Percentiles rank a stretch among this genome's conserved stretches.
phyloP scores from a whole-genome alignment of 2,113 vertebrate species.

The Toxotes chatareus region DNA sequence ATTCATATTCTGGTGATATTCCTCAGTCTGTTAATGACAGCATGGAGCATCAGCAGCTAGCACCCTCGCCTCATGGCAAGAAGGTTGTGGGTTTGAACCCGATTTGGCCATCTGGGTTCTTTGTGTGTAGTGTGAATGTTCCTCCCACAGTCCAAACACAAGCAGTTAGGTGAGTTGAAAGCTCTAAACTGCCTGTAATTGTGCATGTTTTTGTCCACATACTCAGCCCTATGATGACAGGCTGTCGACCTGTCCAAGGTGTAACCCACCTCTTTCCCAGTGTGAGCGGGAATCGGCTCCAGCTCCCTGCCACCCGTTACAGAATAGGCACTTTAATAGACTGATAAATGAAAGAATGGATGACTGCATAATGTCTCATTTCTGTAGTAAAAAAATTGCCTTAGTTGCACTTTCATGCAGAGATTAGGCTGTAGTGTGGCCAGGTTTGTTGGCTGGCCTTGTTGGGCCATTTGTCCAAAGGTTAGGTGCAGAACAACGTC shows the following conservation, averaged over 20 bases:
- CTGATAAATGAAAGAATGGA: no score
- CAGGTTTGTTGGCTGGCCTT: not conserved
- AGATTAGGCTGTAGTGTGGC: not conserved
- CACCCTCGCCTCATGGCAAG: not conserved
- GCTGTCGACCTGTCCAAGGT: not conserved
- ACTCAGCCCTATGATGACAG: not conserved
- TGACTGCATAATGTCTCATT: not conserved
- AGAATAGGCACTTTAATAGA: not conserved
- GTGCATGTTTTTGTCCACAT: not conserved
- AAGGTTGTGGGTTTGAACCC: no score
- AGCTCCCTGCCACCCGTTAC: not conserved
- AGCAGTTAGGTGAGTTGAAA: not conserved
- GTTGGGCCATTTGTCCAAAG: no score
- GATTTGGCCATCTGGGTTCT: not conserved
- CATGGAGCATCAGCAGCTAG: not conserved
- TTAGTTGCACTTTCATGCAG: not conserved
- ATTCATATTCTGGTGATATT: not conserved
- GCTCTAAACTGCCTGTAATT: not conserved
- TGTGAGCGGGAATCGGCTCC: not conserved
- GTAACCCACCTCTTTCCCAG: not conserved
- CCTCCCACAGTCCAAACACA: not conserved
- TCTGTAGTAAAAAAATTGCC: not conserved
- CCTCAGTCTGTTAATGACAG: not conserved
- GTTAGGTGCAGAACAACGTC: no score
- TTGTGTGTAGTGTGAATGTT: not conserved